Percentiles rank a stretch among this genome's conserved stretches.
These are phyloP conservation scores for Synanthedon formicaeformis DNA, from an alignment of 2,888 invertebrate genomes.

Conservation along the genomic window DNA sequence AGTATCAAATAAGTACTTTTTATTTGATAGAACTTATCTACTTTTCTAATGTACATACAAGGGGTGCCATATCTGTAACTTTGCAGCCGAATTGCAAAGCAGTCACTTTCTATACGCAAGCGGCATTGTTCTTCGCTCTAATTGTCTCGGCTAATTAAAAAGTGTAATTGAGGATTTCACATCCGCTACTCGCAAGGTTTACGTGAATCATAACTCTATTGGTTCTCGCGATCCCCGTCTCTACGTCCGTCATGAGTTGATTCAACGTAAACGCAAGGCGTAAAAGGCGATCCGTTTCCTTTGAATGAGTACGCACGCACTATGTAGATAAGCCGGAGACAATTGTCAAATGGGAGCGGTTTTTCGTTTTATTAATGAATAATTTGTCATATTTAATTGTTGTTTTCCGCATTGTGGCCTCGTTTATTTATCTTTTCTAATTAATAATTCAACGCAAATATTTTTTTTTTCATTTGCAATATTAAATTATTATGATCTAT, in stretches of 20 bases:
- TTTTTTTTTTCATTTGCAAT: too few relatives aligned
- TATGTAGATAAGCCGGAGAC: conserved; percentile 17
- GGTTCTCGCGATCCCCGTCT: neutral
- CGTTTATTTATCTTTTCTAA: neutral
- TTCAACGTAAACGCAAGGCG: conserved; percentile 27
- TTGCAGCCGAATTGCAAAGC: conserved; percentile 14
- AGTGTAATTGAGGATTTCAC: conserved; percentile 68
- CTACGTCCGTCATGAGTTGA: conserved; percentile 37
- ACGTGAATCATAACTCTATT: conserved; percentile 55
- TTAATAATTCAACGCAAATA: too few relatives aligned
- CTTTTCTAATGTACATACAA: too few relatives aligned
- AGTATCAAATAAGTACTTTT: too few relatives aligned
- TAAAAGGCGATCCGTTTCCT: conserved; percentile 5
- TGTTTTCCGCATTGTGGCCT: neutral
- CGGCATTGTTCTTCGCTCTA: conserved; percentile 58
- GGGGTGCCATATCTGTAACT: too few relatives aligned
- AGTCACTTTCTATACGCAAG: conserved; percentile 54
- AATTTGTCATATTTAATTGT: conserved; percentile 12
- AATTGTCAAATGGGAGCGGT: conserved; percentile 33
- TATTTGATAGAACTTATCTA: too few relatives aligned
- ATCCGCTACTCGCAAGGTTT: conserved; percentile 60
- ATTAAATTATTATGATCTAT: too few relatives aligned
- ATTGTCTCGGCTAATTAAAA: conserved; percentile 65
- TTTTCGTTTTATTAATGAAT: conserved; percentile 35
- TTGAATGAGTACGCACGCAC: conserved; percentile 12